These are phyloP conservation scores for Lasioglossum zephyrum DNA, from an alignment of 2,888 invertebrate species.

Conservation along the genomic window DNA sequence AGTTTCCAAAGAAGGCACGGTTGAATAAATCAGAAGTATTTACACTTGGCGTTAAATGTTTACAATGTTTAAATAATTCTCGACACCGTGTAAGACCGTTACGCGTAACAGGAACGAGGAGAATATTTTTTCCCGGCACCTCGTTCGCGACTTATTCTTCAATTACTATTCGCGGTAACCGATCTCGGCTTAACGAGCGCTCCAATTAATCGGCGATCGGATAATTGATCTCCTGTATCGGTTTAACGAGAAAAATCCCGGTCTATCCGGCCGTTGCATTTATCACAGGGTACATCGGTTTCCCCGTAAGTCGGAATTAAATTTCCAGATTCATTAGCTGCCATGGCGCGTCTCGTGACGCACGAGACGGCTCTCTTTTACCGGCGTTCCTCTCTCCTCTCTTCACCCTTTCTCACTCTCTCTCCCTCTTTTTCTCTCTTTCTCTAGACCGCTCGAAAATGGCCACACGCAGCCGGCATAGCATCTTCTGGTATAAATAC, in stretches of 20 bases:
- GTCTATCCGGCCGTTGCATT: neutral
- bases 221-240: neutral
- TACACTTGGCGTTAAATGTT: neutral
- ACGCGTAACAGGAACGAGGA: neutral
- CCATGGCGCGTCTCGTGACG: conserved; percentile 71
- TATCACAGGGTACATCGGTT: conserved; percentile 40
- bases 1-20: neutral
- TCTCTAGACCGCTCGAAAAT: conserved; percentile 62
- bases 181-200: neutral
- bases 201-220: neutral
- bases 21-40: neutral
- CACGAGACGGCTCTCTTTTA: conserved; percentile 70
- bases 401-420: conserved; percentile 3
- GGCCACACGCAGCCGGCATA: conserved; percentile 71
- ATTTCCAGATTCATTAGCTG: conserved; percentile 72
- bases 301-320: conserved; percentile 64
- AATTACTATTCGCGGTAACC: neutral
- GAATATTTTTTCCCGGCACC: neutral
- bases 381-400: conserved; percentile 37
- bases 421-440: conserved; percentile 36
- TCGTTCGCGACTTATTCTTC: neutral
- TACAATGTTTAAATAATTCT: neutral
- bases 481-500: conserved; percentile 80
- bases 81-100: neutral
- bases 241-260: neutral